Conservation (phyloP, 1,140 invertebrate genomes). For the Calliopsis andreniformis region DNA sequence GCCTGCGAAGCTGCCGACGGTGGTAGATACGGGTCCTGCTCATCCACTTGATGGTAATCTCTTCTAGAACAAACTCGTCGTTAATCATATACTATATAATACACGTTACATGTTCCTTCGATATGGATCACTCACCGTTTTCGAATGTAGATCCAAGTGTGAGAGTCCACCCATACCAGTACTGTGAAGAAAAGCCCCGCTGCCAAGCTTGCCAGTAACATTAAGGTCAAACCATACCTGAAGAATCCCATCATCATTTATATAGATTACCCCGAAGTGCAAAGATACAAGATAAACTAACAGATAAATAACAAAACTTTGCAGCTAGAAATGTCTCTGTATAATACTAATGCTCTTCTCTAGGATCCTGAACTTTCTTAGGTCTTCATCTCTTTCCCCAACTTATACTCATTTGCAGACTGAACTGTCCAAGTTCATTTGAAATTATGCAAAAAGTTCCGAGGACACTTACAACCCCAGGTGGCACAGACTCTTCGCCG, state of each 20-base stretch:
- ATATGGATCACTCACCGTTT: constrained; percentile 86
- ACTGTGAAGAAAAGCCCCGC: constrained; percentile 94
- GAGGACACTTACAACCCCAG: constrained; percentile 85
- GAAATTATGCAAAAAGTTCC: neutral
- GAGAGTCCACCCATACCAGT: constrained; percentile 95
- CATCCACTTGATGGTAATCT: constrained; percentile 88
- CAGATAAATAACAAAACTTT: no score
- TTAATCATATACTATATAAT: constrained; percentile 16
- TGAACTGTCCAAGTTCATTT: neutral
- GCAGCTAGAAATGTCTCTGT: no score
- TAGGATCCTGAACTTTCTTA: no score
- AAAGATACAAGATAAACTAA: no score
- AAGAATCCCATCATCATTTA: neutral
- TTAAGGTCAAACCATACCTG: constrained; percentile 89
- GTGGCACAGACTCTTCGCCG: constrained; percentile 89
- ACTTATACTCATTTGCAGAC: no score
- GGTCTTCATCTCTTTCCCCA: no score
- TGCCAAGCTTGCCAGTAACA: constrained; percentile 91
- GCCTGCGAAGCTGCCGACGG: constrained; percentile 84
- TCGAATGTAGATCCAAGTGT: constrained; percentile 97
- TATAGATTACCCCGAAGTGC: no score
- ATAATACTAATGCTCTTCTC: no score
- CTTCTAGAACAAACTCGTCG: constrained; percentile 82
- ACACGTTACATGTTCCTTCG: neutral
- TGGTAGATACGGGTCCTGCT: constrained; percentile 87